Percentiles rank a stretch among this genome's conserved stretches.
phyloP scores from a whole-genome alignment of 2,113 vertebrate genomes.

The Anguilla rostrata region DNA sequence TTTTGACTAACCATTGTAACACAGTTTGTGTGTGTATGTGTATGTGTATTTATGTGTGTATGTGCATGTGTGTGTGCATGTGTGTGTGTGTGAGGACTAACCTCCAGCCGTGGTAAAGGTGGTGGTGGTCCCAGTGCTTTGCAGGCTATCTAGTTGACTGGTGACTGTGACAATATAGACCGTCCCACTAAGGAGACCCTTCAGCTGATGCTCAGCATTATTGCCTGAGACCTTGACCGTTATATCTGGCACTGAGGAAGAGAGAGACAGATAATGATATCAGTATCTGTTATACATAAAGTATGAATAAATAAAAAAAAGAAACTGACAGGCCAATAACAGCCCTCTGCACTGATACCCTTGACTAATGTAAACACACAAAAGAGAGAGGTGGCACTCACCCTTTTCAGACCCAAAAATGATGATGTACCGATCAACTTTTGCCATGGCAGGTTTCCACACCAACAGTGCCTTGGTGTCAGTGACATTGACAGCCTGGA shows the following conservation, averaged over 20 bases:
- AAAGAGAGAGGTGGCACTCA: constrained; percentile 54
- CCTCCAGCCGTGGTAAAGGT: constrained; percentile 78
- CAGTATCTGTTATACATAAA: neutral
- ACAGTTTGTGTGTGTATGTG: neutral
- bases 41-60: neutral
- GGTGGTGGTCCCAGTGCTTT: constrained; percentile 70
- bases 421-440: constrained; percentile 78
- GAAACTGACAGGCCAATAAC: neutral
- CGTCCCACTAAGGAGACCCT: constrained; percentile 64
- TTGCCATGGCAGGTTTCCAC: constrained; percentile 75
- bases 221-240: constrained; percentile 73
- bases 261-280: neutral
- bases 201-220: constrained; percentile 68
- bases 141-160: constrained; percentile 73
- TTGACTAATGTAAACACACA: neutral
- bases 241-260: constrained; percentile 65
- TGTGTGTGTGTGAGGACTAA: constrained; percentile 43
- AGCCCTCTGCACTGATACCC: neutral
- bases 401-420: constrained; percentile 74
- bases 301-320: neutral
- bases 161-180: constrained; percentile 77
- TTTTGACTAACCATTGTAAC: neutral
- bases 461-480: constrained; percentile 72
- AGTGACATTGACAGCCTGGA: constrained; percentile 74
- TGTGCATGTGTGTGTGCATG: neutral